Conservation (phyloP, 2,797 vertebrate species). For the Podargus strigoides region DNA sequence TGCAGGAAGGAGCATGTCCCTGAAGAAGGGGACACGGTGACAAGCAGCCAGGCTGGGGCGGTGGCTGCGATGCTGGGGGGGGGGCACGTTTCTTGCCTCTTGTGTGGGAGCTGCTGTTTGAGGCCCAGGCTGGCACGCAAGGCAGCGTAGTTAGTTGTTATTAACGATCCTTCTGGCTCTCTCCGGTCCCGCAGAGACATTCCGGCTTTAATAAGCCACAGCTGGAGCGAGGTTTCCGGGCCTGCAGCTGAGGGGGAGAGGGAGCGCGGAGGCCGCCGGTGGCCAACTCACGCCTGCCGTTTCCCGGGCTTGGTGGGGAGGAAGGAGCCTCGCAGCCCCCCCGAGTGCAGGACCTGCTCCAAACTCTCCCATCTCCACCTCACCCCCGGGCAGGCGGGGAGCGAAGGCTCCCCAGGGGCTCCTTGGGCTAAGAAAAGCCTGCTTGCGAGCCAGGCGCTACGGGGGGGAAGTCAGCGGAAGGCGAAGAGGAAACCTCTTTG, state of each 20-base stretch:
- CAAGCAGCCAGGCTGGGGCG: not conserved
- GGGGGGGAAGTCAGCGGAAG: not conserved
- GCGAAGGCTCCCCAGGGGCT: not conserved
- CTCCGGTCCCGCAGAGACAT: slow-evolving; percentile 72
- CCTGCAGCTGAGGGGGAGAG: slow-evolving; percentile 9
- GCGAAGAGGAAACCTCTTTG: not conserved
- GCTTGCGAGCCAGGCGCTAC: not conserved
- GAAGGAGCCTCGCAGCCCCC: not conserved
- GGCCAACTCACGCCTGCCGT: not conserved
- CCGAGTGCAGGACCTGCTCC: not conserved
- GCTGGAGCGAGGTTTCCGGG: slow-evolving; percentile 36
- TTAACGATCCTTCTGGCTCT: slow-evolving; percentile 52
- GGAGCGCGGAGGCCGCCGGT: not conserved
- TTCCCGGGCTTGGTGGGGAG: not conserved
- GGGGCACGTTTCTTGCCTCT: not conserved
- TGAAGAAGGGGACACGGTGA: rapidly evolving
- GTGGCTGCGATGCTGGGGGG: not conserved
- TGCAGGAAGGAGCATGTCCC: not conserved
- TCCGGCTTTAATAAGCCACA: slow-evolving; percentile 76
- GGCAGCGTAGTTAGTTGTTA: slow-evolving; percentile 14
- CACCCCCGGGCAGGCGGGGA: not conserved
- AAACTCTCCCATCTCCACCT: not conserved
- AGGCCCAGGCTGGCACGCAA: not conserved
- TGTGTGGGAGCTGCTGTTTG: not conserved
- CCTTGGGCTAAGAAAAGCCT: not conserved